phyloP scores from a whole-genome alignment of 1,140 invertebrate genomes.

The Heliconius hermathena region DNA sequence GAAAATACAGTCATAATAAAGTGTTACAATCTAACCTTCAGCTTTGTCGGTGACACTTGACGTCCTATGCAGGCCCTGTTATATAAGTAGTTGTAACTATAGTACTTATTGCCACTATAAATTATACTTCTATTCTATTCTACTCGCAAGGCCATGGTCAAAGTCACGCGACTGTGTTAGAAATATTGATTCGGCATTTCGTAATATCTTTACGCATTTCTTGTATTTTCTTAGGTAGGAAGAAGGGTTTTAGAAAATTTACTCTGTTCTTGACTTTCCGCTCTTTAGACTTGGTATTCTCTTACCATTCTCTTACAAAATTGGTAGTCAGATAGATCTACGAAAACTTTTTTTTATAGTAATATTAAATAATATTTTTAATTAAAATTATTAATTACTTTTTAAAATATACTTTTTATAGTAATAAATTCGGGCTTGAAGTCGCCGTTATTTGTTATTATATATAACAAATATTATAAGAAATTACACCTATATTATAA shows the following conservation, averaged over 20 bases:
- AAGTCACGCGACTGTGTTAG: conserved; percentile 24
- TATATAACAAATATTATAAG: too few relatives aligned
- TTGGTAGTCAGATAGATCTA: too few relatives aligned
- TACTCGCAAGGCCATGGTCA: conserved; percentile 36
- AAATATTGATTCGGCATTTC: not conserved
- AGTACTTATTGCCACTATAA: conserved; percentile 35
- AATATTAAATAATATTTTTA: too few relatives aligned
- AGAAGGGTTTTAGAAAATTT: not conserved
- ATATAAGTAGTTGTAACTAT: conserved; percentile 25
- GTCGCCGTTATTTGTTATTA: too few relatives aligned
- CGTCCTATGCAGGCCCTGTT: conserved; percentile 20
- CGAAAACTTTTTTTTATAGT: too few relatives aligned
- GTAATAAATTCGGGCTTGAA: too few relatives aligned
- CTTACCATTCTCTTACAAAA: too few relatives aligned
- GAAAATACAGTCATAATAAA: conserved; percentile 2
- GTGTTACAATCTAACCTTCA: conserved; percentile 27
- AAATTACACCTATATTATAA: not conserved
- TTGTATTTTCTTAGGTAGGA: not conserved
- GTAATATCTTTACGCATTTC: not conserved
- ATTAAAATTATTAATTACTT: too few relatives aligned
- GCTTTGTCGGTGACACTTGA: conserved; percentile 19
- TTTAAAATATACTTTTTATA: too few relatives aligned
- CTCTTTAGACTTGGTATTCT: too few relatives aligned
- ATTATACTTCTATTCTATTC: conserved; percentile 43
- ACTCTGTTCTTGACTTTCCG: too few relatives aligned